Evolutionary conservation across 2,113 vertebrate genomes (phyloP).

Genomic region (Dromaius novaehollandiae): DNA sequence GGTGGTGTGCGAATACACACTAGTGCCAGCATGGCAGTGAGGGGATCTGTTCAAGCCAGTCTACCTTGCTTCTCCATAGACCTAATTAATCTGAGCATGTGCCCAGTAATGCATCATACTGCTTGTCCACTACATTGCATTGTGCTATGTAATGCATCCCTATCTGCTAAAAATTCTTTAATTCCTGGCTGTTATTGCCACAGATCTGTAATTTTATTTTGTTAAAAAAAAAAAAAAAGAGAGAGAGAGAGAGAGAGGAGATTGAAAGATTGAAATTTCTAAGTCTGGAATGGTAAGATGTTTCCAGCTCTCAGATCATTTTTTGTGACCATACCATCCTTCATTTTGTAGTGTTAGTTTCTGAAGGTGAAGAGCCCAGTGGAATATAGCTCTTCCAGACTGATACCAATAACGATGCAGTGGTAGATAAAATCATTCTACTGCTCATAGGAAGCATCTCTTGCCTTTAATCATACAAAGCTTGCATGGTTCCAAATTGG

Average conservation of each 20-base stretch:
- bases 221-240: not conserved
- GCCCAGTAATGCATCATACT: not conserved
- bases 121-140: not conserved
- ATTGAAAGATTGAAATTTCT: not conserved
- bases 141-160: not conserved
- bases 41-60: not conserved
- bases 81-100: not conserved
- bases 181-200: not conserved
- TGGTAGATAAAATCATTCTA: not conserved
- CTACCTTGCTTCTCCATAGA: not conserved
- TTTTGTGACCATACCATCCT: rapidly evolving
- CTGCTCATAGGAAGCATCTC: not conserved
- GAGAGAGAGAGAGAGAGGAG: not conserved
- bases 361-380: not conserved
- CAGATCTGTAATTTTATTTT: not conserved
- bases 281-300: not conserved
- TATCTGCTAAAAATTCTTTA: not conserved
- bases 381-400: not conserved
- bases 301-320: not conserved
- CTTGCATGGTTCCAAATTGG: not conserved
- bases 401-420: not conserved
- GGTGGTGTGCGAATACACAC: not conserved
- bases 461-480: not conserved
- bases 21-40: not conserved
- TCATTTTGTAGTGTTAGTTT: not conserved